A percentile compares a stretch with the other conserved stretches of the same genome.
Evolutionary conservation across 2,888 invertebrate species (phyloP).

Genomic region (Epirrita christyi): DNA sequence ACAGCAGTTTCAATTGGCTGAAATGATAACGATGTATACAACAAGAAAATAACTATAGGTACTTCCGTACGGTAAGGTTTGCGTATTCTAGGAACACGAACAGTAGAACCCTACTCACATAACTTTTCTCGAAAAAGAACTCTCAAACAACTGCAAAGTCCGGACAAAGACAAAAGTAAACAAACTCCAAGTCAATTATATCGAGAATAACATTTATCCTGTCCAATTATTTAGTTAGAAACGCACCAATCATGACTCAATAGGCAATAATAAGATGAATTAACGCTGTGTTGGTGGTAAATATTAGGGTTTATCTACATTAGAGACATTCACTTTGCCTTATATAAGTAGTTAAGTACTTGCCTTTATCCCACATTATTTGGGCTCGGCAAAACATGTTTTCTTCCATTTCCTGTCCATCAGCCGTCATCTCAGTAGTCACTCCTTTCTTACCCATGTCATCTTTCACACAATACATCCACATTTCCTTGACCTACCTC

Average conservation of each 20-base stretch:
- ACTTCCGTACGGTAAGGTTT: no score
- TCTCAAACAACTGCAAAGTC: slow-evolving; percentile 45
- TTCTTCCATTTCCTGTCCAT: no score
- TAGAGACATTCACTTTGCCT: background rate
- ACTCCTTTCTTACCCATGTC: no score
- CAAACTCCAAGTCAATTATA: slow-evolving; percentile 58
- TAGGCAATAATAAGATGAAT: slow-evolving; percentile 55
- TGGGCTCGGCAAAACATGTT: background rate
- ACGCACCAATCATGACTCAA: slow-evolving; percentile 46
- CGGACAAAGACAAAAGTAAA: slow-evolving; percentile 41
- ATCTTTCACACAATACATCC: no score
- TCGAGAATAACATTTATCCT: slow-evolving; percentile 59
- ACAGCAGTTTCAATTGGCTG: no score
- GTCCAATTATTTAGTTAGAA: slow-evolving; percentile 63
- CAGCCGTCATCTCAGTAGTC: no score
- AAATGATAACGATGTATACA: no score
- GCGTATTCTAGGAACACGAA: slow-evolving; percentile 9
- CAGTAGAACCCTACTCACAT: slow-evolving; percentile 6
- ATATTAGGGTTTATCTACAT: slow-evolving; percentile 2
- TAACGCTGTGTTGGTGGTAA: slow-evolving; percentile 34
- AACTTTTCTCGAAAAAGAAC: slow-evolving; percentile 39
- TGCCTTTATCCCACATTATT: background rate
- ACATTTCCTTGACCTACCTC: no score
- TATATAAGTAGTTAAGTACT: background rate
- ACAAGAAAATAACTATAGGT: no score